Conservation (phyloP, 2,113 vertebrate species). For the Bungarus multicinctus region DNA sequence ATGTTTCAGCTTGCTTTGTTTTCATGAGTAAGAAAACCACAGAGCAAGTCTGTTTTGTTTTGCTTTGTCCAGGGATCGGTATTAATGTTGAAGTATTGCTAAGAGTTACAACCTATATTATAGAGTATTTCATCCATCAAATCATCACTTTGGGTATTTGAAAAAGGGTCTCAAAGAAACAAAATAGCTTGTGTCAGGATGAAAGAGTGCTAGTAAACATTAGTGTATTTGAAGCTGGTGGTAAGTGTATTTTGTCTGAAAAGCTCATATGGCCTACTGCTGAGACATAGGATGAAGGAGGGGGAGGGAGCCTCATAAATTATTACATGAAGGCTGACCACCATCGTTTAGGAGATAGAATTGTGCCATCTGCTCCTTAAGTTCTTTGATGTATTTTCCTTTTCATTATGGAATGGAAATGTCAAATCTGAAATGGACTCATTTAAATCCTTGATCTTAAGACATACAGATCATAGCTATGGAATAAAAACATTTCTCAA, state of each 20-base stretch:
- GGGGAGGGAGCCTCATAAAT: slow-evolving; percentile 63
- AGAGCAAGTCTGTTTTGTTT: slow-evolving; percentile 40
- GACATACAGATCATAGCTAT: not conserved
- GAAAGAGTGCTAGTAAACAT: slow-evolving; percentile 67
- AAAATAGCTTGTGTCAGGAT: slow-evolving; percentile 67
- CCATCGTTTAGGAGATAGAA: slow-evolving; percentile 54
- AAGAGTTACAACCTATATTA: slow-evolving; percentile 68
- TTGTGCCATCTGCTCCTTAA: slow-evolving; percentile 64
- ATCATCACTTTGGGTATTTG: slow-evolving; percentile 67
- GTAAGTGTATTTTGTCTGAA: slow-evolving; percentile 70
- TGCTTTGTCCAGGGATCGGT: slow-evolving; percentile 38
- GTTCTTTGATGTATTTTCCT: slow-evolving; percentile 53
- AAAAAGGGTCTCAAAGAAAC: slow-evolving; percentile 66
- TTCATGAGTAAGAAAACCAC: slow-evolving; percentile 39
- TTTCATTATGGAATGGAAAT: slow-evolving; percentile 59
- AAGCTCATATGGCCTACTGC: slow-evolving; percentile 69
- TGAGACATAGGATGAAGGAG: slow-evolving; percentile 55
- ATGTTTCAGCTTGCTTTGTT: slow-evolving; percentile 21
- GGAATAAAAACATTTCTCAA: not conserved
- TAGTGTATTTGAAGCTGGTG: slow-evolving; percentile 66
- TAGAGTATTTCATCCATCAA: slow-evolving; percentile 73
- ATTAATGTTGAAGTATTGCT: slow-evolving; percentile 54
- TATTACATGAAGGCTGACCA: slow-evolving; percentile 60
- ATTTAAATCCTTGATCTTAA: slow-evolving; percentile 29
- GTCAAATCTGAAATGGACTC: slow-evolving; percentile 24